A percentile compares a stretch with the other conserved stretches of the same genome.
These are phyloP conservation scores for Siniperca scherzeri DNA, from an alignment of 2,797 vertebrate genomes.

Conservation along the genomic window DNA sequence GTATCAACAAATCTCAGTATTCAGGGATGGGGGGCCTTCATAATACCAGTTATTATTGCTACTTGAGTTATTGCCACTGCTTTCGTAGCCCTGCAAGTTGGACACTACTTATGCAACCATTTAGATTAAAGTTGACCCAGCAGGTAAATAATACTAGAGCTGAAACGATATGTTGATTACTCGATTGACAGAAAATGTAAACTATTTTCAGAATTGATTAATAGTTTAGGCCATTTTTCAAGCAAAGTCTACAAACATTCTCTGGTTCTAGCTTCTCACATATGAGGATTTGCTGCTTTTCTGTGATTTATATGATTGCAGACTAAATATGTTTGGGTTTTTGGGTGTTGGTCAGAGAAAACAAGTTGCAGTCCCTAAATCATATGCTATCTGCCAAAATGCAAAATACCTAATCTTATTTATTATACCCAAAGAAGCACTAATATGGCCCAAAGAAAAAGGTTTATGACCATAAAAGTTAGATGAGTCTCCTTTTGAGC, in stretches of 20 bases:
- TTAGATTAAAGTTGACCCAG: background rate
- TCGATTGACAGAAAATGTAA: background rate
- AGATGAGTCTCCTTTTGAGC: background rate
- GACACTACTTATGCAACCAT: background rate
- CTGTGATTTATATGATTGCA: no score
- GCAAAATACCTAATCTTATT: background rate
- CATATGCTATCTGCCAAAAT: background rate
- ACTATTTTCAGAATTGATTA: background rate
- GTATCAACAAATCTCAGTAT: background rate
- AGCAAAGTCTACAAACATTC: background rate
- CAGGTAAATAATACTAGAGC: background rate
- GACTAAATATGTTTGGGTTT: background rate
- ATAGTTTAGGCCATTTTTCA: background rate
- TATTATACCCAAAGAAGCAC: background rate
- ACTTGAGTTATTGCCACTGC: background rate
- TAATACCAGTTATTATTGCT: background rate
- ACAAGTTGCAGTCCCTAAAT: background rate
- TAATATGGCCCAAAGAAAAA: background rate
- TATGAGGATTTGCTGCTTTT: background rate
- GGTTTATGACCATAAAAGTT: background rate
- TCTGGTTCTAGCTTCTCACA: background rate
- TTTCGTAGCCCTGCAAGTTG: background rate
- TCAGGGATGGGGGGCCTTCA: background rate
- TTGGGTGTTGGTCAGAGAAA: background rate
- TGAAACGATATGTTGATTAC: background rate